phyloP scores from a whole-genome alignment of 2,888 invertebrate species.

The Xylota sylvarum region DNA sequence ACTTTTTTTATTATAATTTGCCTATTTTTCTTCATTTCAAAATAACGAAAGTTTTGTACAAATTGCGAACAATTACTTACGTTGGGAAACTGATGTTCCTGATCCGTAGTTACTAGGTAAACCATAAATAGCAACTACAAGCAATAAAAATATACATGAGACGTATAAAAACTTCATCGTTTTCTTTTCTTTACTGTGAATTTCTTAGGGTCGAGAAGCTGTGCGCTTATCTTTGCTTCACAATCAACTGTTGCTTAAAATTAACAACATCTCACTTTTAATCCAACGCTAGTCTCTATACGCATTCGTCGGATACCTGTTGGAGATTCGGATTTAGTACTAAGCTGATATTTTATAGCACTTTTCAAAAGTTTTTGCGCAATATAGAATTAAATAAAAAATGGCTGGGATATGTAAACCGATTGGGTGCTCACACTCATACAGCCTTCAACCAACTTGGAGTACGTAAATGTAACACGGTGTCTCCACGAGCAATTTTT shows the following conservation, averaged over 20 bases:
- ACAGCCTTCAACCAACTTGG: no score
- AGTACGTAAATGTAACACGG: no score
- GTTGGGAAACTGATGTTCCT: slow-evolving; percentile 24
- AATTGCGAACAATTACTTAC: slow-evolving; percentile 16
- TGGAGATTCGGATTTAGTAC: not conserved
- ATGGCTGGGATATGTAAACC: no score
- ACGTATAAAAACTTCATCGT: slow-evolving; percentile 26
- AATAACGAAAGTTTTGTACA: not conserved
- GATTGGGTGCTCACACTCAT: no score
- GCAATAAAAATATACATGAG: slow-evolving; percentile 4
- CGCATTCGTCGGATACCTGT: slow-evolving; percentile 12
- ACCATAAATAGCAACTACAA: slow-evolving; percentile 11
- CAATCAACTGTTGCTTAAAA: slow-evolving; percentile 19
- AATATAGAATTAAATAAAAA: no score
- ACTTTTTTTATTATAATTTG: not conserved
- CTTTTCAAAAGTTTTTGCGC: not conserved
- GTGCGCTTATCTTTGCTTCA: slow-evolving; percentile 12
- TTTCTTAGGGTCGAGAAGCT: not conserved
- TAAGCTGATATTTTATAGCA: slow-evolving; percentile 3
- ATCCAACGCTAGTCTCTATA: not conserved
- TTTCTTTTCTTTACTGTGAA: not conserved
- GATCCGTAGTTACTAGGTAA: not conserved
- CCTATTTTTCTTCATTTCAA: no score
- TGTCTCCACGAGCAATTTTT: no score
- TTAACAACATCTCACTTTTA: slow-evolving; percentile 22